Evolutionary conservation across 2,113 vertebrate species (phyloP).

Genomic region (Hyla sarda): DNA sequence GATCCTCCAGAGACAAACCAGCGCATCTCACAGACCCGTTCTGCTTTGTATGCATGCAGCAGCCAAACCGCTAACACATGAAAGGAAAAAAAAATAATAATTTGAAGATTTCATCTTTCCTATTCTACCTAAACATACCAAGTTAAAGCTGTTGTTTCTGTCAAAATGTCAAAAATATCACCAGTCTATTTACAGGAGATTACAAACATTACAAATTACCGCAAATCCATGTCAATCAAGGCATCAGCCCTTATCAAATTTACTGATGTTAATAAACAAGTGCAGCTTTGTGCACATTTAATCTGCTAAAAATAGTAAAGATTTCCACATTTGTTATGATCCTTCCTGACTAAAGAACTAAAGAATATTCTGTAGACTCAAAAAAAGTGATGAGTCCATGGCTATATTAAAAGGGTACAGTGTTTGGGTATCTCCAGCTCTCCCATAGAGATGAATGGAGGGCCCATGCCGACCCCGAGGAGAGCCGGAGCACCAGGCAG

Average conservation of each 20-base stretch:
- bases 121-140: slow-evolving; percentile 17
- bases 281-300: not conserved
- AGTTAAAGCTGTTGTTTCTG: slow-evolving; percentile 45
- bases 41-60: slow-evolving; percentile 43
- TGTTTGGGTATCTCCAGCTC: too few species aligned
- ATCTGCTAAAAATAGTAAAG: not conserved
- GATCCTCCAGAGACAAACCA: slow-evolving; percentile 45
- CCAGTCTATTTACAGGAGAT: slow-evolving; percentile 25
- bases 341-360: too few species aligned
- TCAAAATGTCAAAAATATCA: slow-evolving; percentile 23
- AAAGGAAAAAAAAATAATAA: slow-evolving; percentile 8
- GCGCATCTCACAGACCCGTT: not conserved
- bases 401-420: too few species aligned
- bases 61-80: slow-evolving; percentile 3
- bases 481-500: too few species aligned
- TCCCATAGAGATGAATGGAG: too few species aligned
- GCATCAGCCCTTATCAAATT: not conserved
- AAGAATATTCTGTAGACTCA: too few species aligned
- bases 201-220: not conserved
- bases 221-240: not conserved
- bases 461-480: too few species aligned
- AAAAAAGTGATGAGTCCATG: too few species aligned
- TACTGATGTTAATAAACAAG: not conserved
- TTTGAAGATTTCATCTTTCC: slow-evolving; percentile 46
- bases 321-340: too few species aligned